phyloP scores from a whole-genome alignment of 2,888 invertebrate genomes.

The Lumbricus terrestris region DNA sequence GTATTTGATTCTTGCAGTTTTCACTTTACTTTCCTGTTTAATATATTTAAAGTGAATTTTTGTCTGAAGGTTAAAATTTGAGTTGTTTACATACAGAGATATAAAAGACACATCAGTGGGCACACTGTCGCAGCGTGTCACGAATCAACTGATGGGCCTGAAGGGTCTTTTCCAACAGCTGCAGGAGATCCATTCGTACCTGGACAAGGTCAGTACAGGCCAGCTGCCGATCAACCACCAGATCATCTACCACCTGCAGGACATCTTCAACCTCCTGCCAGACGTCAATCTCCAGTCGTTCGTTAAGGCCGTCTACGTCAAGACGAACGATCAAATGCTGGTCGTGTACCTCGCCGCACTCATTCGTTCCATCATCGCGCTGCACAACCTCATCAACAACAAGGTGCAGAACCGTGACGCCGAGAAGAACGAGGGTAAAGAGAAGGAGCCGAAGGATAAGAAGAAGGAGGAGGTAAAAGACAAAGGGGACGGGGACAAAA shows the following conservation, averaged over 20 bases:
- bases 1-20: neutral
- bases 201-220: conserved; percentile 67
- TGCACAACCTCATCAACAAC: conserved; percentile 98
- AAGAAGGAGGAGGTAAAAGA: conserved; percentile 42
- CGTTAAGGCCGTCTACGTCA: conserved; percentile 90
- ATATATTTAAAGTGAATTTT: neutral
- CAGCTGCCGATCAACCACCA: conserved; percentile 91
- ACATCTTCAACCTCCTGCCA: conserved; percentile 94
- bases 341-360: conserved; percentile 96
- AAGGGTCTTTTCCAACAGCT: conserved; percentile 91
- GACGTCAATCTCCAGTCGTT: conserved; percentile 87
- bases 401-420: conserved; percentile 69
- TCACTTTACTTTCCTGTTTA: neutral
- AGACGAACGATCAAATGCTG: conserved; percentile 98
- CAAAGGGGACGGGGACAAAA: conserved; percentile 20
- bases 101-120: conserved; percentile 60
- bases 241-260: conserved; percentile 89
- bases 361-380: conserved; percentile 91
- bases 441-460: conserved; percentile 42
- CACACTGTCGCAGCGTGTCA: conserved; percentile 90
- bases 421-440: conserved; percentile 54
- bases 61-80: neutral
- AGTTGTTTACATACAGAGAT: conserved; percentile 46
- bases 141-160: conserved; percentile 90
- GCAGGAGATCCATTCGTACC: conserved; percentile 86